Percentiles rank a stretch among this genome's conserved stretches.
Conservation (phyloP, 2,888 invertebrate genomes). For the Lycophotia porphyrea region DNA sequence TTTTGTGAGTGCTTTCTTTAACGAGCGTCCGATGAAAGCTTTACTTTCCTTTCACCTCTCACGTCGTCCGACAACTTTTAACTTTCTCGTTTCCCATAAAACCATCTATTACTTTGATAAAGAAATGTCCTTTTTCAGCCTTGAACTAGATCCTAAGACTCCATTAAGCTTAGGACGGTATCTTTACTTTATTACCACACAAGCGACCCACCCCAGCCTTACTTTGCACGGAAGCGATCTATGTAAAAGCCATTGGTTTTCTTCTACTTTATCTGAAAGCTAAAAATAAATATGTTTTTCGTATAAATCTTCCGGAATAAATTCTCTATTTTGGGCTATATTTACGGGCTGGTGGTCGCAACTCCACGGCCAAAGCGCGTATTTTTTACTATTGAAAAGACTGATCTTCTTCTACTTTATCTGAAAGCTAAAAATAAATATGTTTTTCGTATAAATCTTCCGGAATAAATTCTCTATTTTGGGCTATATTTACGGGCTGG, state of each 20-base stretch:
- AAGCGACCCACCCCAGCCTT: background rate
- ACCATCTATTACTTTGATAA: conserved; percentile 22
- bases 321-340: no score
- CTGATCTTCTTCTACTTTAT: background rate
- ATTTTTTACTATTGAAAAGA: no score
- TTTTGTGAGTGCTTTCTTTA: conserved; percentile 24
- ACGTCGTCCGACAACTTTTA: conserved; percentile 9
- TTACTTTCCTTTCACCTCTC: conserved; percentile 7
- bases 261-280: background rate
- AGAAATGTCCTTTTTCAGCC: background rate
- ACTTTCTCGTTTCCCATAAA: conserved; percentile 3
- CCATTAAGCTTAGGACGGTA: background rate
- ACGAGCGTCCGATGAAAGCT: conserved; percentile 24
- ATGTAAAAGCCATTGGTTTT: background rate
- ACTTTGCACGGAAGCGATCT: background rate
- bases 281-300: background rate
- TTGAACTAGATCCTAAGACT: conserved; percentile 1
- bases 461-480: background rate
- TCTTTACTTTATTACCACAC: conserved; percentile 1
- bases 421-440: background rate
- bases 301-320: background rate
- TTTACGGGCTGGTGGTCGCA: no score
- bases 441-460: background rate
- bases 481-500: no score
- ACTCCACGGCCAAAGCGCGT: no score